Evolutionary conservation across 1,140 invertebrate species (phyloP).

Genomic region (Drosophila nigrodunni): DNA sequence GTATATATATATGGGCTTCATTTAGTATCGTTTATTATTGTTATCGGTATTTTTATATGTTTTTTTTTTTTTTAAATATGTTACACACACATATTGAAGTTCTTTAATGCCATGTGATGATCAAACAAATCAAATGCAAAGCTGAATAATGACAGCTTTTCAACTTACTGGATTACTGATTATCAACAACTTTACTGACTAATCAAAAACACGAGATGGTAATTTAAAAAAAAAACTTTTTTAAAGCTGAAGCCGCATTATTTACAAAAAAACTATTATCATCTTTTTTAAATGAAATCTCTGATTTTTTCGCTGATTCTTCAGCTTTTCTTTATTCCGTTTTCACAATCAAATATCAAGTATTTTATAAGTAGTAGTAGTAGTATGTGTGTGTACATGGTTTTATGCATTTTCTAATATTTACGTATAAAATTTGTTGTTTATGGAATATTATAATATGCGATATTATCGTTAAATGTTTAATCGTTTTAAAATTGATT

Average conservation of each 20-base stretch:
- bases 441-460: constrained; percentile 65
- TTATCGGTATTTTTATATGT: too few species aligned
- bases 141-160: neutral
- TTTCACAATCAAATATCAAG: constrained; percentile 30
- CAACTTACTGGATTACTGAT: neutral
- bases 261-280: constrained; percentile 7
- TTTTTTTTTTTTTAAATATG: constrained; percentile 41
- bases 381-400: constrained; percentile 66
- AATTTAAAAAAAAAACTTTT: neutral
- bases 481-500: constrained; percentile 66
- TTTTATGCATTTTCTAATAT: constrained; percentile 64
- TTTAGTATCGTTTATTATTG: constrained; percentile 42
- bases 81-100: constrained; percentile 58
- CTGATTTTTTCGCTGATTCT: neutral
- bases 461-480: constrained; percentile 68
- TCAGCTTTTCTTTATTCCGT: neutral
- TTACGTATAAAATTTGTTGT: constrained; percentile 57
- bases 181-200: neutral
- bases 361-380: constrained; percentile 3
- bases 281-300: neutral
- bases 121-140: constrained; percentile 1
- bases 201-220: neutral
- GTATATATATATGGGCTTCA: constrained; percentile 51
- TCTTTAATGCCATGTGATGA: constrained; percentile 3
- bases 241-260: neutral